Percentiles rank a stretch among this genome's conserved stretches.
phyloP scores from a whole-genome alignment of 1,140 invertebrate genomes.

The Cepaea nemoralis region DNA sequence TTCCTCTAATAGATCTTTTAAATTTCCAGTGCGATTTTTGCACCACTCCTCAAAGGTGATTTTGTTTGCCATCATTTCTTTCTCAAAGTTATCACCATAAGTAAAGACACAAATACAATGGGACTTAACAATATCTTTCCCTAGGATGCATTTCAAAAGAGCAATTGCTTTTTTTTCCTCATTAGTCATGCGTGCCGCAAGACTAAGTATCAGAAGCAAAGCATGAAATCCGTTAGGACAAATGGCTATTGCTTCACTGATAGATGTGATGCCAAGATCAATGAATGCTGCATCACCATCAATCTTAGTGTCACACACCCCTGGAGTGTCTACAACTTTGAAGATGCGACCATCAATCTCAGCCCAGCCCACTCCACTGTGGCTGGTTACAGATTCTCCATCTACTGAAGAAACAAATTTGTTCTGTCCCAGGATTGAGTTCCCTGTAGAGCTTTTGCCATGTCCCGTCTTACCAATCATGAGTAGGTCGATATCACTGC shows the following conservation, averaged over 20 bases:
- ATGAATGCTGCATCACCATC: background rate
- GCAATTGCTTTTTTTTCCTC: slow-evolving; percentile 40
- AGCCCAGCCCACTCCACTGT: background rate
- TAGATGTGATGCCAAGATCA: slow-evolving; percentile 29
- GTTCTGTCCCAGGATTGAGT: slow-evolving; percentile 44
- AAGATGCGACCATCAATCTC: slow-evolving; percentile 15
- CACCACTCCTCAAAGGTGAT: slow-evolving; percentile 35
- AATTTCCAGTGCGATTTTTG: background rate
- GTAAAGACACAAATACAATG: slow-evolving; percentile 39
- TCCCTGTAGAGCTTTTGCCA: slow-evolving; percentile 52
- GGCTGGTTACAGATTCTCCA: slow-evolving; percentile 20
- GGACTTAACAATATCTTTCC: slow-evolving; percentile 32
- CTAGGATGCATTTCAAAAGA: slow-evolving; percentile 37
- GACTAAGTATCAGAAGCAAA: slow-evolving; percentile 26
- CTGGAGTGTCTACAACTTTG: slow-evolving; percentile 40
- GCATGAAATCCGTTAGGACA: slow-evolving; percentile 34
- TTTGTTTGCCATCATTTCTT: slow-evolving; percentile 4
- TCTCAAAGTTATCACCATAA: slow-evolving; percentile 34
- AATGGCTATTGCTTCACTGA: slow-evolving; percentile 31
- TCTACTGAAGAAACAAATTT: slow-evolving; percentile 26
- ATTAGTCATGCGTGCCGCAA: slow-evolving; percentile 33
- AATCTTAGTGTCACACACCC: slow-evolving; percentile 37
- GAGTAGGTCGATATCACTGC: slow-evolving; percentile 40
- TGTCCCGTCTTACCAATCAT: slow-evolving; percentile 48
- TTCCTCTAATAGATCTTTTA: slow-evolving; percentile 32